A percentile compares a stretch with the other conserved stretches of the same genome.
These are phyloP conservation scores for Terebella lapidaria DNA, from an alignment of 2,888 invertebrate species.

Conservation along the genomic window DNA sequence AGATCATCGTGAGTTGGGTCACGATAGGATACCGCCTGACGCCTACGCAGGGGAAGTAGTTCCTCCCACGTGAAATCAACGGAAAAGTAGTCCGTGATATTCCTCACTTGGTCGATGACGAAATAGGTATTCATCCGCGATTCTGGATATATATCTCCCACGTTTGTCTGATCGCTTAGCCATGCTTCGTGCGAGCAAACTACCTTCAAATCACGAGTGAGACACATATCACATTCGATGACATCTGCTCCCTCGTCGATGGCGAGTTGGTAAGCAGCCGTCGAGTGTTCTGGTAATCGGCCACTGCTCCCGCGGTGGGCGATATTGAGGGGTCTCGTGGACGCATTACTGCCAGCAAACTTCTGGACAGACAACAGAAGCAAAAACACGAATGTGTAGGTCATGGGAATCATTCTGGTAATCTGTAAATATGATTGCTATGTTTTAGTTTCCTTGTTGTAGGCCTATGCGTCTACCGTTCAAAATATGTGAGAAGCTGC, in stretches of 20 bases:
- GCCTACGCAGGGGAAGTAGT: conserved; percentile 15
- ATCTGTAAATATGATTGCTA: too few species aligned
- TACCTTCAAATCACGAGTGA: conserved; percentile 24
- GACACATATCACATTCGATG: conserved; percentile 26
- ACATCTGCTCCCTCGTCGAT: conserved; percentile 28
- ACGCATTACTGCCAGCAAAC: too few species aligned
- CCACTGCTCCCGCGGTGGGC: conserved; percentile 30
- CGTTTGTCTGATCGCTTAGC: conserved; percentile 23
- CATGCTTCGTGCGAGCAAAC: conserved; percentile 25
- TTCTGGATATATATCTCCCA: conserved; percentile 12
- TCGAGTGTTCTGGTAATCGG: conserved; percentile 28
- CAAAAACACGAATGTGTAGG: too few species aligned
- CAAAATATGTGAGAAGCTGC: too few species aligned
- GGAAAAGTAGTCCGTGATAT: conserved; percentile 23
- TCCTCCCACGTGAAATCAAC: conserved; percentile 27
- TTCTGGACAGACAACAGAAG: too few species aligned
- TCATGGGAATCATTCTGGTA: too few species aligned
- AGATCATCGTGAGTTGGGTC: conserved; percentile 20
- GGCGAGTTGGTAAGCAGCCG: conserved; percentile 20
- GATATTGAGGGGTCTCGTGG: conserved; percentile 24
- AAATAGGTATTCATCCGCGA: conserved; percentile 9
- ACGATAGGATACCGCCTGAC: conserved; percentile 15
- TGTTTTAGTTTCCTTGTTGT: too few species aligned
- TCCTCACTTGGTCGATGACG: conserved; percentile 2
- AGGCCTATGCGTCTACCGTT: too few species aligned